These are phyloP conservation scores for Leptobrachium leishanense DNA, from an alignment of 2,113 vertebrate genomes.

Conservation along the genomic window DNA sequence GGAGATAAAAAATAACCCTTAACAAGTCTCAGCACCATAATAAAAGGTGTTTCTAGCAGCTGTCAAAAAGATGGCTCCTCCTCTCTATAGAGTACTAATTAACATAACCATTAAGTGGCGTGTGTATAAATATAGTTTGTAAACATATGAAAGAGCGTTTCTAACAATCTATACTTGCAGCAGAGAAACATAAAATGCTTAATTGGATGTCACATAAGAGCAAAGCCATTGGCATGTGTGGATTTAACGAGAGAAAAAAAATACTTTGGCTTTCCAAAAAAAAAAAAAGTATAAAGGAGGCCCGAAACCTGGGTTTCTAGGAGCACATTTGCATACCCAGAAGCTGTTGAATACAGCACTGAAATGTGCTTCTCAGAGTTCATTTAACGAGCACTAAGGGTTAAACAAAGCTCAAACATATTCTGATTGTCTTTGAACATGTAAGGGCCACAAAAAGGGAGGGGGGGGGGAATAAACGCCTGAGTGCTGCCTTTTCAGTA, in stretches of 20 bases:
- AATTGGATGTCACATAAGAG: background rate
- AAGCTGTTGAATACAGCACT: background rate
- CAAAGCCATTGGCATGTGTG: background rate
- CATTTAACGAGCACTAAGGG: constrained; percentile 5
- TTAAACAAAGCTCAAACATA: background rate
- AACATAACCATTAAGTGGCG: background rate
- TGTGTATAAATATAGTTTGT: constrained; percentile 10
- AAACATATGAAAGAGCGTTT: constrained; percentile 24
- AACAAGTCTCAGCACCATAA: constrained; percentile 56
- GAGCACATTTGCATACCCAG: background rate
- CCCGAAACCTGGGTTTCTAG: background rate
- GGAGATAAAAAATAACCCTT: background rate
- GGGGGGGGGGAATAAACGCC: background rate
- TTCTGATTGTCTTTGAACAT: background rate
- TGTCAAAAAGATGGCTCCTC: background rate
- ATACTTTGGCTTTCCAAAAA: constrained; percentile 32
- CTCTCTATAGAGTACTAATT: background rate
- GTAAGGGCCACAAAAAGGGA: too few relatives aligned
- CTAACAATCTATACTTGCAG: constrained; percentile 5
- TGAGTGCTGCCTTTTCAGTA: constrained; percentile 11
- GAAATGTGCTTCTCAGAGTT: background rate
- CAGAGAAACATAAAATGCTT: constrained; percentile 6
- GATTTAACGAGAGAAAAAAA: constrained; percentile 15
- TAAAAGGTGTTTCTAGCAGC: background rate
- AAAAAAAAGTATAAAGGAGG: constrained; percentile 15